phyloP scores from a whole-genome alignment of 2,888 invertebrate species.

The Ptychoptera contaminata region DNA sequence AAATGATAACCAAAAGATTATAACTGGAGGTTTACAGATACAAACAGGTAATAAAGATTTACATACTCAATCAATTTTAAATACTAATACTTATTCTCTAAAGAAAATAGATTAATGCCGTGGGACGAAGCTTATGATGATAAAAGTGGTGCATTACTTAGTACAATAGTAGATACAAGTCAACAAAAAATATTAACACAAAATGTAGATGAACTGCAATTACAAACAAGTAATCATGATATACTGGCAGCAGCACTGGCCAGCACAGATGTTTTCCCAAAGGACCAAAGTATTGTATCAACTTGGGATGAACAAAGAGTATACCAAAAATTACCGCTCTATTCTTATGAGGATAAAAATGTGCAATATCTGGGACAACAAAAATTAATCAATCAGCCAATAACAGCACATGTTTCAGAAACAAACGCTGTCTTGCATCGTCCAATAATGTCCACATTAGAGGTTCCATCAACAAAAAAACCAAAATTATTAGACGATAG shows the following conservation, averaged over 20 bases:
- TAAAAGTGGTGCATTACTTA: too few relatives aligned
- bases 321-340: too few relatives aligned
- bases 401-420: slow-evolving; percentile 43
- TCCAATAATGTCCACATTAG: slow-evolving; percentile 65
- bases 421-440: slow-evolving; percentile 60
- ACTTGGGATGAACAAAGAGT: too few relatives aligned
- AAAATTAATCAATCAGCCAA: slow-evolving; percentile 18
- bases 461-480: slow-evolving; percentile 38
- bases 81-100: too few relatives aligned
- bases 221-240: slow-evolving; percentile 40
- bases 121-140: too few relatives aligned
- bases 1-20: slow-evolving; percentile 5
- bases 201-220: slow-evolving; percentile 9
- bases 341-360: slow-evolving; percentile 8
- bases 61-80: too few relatives aligned
- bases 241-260: slow-evolving; percentile 61
- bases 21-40: slow-evolving; percentile 1
- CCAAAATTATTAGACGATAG: too few relatives aligned
- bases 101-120: too few relatives aligned
- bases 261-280: slow-evolving; percentile 55
- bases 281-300: slow-evolving; percentile 25
- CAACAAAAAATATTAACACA: slow-evolving; percentile 14
- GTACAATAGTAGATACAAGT: too few relatives aligned
- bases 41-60: background rate
- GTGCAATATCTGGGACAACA: slow-evolving; percentile 9